Evolutionary conservation across 2,113 vertebrate species (phyloP).

Genomic region (Serinus canaria): DNA sequence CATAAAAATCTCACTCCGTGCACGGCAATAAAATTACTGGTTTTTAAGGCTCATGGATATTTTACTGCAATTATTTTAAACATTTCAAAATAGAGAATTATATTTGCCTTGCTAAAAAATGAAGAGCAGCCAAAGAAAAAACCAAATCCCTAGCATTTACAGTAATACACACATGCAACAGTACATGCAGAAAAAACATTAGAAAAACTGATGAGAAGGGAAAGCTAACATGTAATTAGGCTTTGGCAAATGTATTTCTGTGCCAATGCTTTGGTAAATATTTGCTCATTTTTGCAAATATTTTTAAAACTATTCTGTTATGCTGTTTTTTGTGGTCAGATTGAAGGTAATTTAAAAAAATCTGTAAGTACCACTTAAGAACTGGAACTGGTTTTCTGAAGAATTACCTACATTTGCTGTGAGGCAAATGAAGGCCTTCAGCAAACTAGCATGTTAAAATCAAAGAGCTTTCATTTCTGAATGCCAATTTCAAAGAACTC

Average conservation of each 20-base stretch:
- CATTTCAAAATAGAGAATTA: not conserved
- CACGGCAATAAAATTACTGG: not conserved
- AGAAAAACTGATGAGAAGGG: conserved; percentile 24
- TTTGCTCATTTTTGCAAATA: conserved; percentile 7
- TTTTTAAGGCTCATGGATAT: not conserved
- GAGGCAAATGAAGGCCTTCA: not conserved
- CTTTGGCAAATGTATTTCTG: conserved; percentile 26
- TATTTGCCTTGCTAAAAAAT: conserved; percentile 28
- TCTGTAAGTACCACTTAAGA: not conserved
- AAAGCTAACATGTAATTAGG: conserved; percentile 22
- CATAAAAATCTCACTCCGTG: conserved; percentile 3
- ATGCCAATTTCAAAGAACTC: not conserved
- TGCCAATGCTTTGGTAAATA: not conserved
- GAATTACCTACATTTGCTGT: not conserved
- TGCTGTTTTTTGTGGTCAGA: not conserved
- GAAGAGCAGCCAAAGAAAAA: conserved; percentile 26
- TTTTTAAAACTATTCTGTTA: not conserved
- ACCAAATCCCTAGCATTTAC: conserved; percentile 17
- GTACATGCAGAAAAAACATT: conserved; percentile 48
- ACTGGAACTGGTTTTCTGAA: not conserved
- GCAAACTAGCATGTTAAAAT: not conserved
- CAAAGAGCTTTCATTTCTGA: not conserved
- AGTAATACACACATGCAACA: conserved; percentile 41
- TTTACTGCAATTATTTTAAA: not conserved
- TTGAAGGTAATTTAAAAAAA: not conserved